phyloP scores from a whole-genome alignment of 2,888 invertebrate species.

The Heliconius aoede region DNA sequence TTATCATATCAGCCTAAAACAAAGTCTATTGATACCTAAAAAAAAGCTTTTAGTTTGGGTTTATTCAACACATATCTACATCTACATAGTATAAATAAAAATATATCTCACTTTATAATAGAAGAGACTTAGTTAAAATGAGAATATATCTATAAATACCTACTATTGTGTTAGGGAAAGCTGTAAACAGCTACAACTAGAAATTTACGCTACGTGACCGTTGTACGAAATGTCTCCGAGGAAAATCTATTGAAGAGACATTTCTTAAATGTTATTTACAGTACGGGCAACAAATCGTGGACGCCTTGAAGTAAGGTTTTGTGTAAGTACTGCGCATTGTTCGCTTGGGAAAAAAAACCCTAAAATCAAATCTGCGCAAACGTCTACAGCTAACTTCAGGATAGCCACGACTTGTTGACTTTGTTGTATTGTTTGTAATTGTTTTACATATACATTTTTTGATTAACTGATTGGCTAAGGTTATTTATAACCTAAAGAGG shows the following conservation, averaged over 20 bases:
- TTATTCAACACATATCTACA: neutral
- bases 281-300: too few relatives aligned
- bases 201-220: slow-evolving; percentile 1
- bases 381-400: too few relatives aligned
- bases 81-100: neutral
- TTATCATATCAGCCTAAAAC: neutral
- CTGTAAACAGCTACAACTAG: neutral
- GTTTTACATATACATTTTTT: neutral
- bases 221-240: neutral
- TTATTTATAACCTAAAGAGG: neutral
- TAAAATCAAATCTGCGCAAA: too few relatives aligned
- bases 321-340: too few relatives aligned
- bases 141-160: neutral
- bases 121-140: neutral
- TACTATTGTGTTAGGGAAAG: neutral
- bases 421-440: neutral
- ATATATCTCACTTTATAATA: neutral
- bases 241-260: neutral
- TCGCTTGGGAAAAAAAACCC: too few relatives aligned
- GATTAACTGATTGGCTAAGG: neutral
- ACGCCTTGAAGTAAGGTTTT: too few relatives aligned
- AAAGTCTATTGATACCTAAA: neutral
- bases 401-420: too few relatives aligned
- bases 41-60: neutral
- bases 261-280: neutral